Evolutionary conservation across 2,888 invertebrate genomes (phyloP), one percentile per base, ranked within the genome.

Genomic region (Agriopis aurantiaria): DNA sequence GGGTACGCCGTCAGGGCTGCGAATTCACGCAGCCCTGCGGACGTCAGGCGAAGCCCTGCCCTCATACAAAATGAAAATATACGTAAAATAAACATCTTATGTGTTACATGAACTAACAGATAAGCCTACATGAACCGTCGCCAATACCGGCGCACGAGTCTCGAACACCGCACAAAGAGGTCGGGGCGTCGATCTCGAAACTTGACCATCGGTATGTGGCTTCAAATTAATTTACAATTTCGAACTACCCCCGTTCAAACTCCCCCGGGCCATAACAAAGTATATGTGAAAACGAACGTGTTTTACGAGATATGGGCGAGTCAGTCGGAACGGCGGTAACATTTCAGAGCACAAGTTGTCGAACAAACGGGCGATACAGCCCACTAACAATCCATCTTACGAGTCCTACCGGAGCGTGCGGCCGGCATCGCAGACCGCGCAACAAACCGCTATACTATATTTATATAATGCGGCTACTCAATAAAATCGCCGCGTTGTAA

Each of bases 51-150:
- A 23, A 60, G 53, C 46, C 51, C 52, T 65, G 57, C 78, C 82
- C 84, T 81, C 79, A 76, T 82, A 84, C 79, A 85, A 89, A 89
- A 91, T 84, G 85, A 91, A 85, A 87, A 87, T 87, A 91, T 88
- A 90, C 82, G 82, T 91, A 90, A 91, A 92, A 91, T 91, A 93
- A 91, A 91, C 88, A 90, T 92, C 92, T 91, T 93, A 93, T 85
- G 89, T 84, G 86, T 92, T 92, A 93, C 87, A 92, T 91, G 91
- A 92, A 92, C 93, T 93, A 92, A 92, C 92, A 91, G 90, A 92
- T 92, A 92, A 85, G 85, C 85, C 91, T 92, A 91, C 86, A 91
- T 88, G 89, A 93, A 91, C 89, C 86, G 87, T 88, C 85, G 83
- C 82, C 85, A 88, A 57, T 45, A 61, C 56, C 66, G 60, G 8